phyloP scores from a whole-genome alignment of 2,113 vertebrate genomes.

The human (Homo sapiens) region DNA sequence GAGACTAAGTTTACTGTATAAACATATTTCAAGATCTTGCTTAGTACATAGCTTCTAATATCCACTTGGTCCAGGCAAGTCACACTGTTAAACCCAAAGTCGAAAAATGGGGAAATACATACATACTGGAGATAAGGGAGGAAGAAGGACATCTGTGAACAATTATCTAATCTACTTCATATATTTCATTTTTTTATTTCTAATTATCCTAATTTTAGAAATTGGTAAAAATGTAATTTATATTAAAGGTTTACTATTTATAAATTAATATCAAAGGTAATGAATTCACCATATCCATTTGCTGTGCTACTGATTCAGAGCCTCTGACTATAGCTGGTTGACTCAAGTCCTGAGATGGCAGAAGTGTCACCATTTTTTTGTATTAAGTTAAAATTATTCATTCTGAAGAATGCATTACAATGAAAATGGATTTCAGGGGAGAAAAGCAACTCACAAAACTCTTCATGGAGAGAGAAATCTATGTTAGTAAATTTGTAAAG shows the following conservation, averaged over 20 bases:
- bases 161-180: background rate
- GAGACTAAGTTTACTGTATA: background rate
- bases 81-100: background rate
- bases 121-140: background rate
- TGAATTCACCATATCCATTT: background rate
- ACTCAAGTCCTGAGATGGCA: background rate
- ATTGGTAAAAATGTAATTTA: background rate
- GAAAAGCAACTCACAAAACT: background rate
- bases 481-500: conserved; percentile 6
- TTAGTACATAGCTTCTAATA: background rate
- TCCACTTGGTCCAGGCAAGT: background rate
- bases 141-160: background rate
- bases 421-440: background rate
- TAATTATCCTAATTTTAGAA: background rate
- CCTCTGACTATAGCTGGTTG: background rate
- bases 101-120: background rate
- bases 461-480: background rate
- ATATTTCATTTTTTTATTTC: background rate
- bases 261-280: background rate
- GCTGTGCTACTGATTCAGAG: background rate
- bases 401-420: background rate
- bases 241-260: background rate
- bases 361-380: background rate
- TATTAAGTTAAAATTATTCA: conserved; percentile 38
- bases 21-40: background rate